Base-by-base conservation (phyloP, 2,113 vertebrate genomes). In the Anolis carolinensis region DNA sequence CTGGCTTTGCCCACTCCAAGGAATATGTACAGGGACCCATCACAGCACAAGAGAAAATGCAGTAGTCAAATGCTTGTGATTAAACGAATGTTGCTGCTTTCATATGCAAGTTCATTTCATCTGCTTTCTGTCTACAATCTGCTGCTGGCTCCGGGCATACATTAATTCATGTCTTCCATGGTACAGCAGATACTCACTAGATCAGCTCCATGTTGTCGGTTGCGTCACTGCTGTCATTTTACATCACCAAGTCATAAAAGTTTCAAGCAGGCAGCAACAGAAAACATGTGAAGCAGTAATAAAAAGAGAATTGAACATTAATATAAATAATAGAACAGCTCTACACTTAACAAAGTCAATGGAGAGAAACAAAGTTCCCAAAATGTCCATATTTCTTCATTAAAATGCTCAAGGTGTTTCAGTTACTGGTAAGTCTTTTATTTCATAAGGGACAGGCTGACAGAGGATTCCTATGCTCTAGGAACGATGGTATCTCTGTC, bases 1-100 rank as follows among this genome's bases (percentile, higher is more conserved):
- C 83, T 86, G 87, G 88, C 87, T 92, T 93, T 92, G 88, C 88
- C 82, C 78, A 90, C 0, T 0, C 86, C 63, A 59, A 36, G 62
- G 74, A 25, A 90, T 88, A 92, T 90, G 44, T 89, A 85, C 89
- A 89, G 86, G 89, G 91, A 82, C 67, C 89, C 87, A 74, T 87
- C 85, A 63, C 65, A 83, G 78, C 62, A 79, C 36, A 90, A 73
- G 83, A 93, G 75, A 88, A 83, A 93, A 86, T 85, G 32, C 44
- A 48, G 86, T 73, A 91, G 88, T 88, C 87, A 91, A 84, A 88
- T 81, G n/a, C 7, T 72, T 48, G n/a, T 90, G 63, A 87, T 86
- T n/a, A 39, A 68, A 67, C 62, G 36, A 89, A n/a, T 76, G 83
- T 85, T 89, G 86, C 77, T 50, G 81, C 50, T 70, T 5, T 76